Percentiles rank a stretch among this genome's conserved stretches.
These are phyloP conservation scores for Scotopteryx bipunctaria DNA, from an alignment of 2,888 invertebrate species.

Conservation along the genomic window DNA sequence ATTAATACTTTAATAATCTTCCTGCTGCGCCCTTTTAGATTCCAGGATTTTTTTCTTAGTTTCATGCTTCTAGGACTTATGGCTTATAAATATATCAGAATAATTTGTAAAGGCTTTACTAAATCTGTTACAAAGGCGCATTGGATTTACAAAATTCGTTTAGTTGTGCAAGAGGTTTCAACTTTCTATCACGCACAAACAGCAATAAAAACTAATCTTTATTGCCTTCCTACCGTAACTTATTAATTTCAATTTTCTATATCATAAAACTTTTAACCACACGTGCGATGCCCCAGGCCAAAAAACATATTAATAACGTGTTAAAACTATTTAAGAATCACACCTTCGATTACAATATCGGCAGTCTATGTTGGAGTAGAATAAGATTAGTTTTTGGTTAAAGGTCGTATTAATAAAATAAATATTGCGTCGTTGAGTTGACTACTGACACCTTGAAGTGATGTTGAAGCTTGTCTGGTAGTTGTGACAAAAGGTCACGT, in stretches of 20 bases:
- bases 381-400: constrained; percentile 21
- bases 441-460: not conserved
- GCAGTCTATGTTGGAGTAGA: constrained; percentile 9
- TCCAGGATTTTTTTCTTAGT: too few species aligned
- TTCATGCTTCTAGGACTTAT: too few species aligned
- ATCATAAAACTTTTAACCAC: constrained; percentile 37
- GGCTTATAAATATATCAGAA: too few species aligned
- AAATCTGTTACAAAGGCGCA: not conserved
- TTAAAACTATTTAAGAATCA: constrained; percentile 35
- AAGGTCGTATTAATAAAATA: constrained; percentile 26
- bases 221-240: constrained; percentile 38
- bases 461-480: not conserved
- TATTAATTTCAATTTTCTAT: constrained; percentile 40
- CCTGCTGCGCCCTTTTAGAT: too few species aligned
- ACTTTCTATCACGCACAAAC: constrained; percentile 25
- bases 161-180: constrained; percentile 4
- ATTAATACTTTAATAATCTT: too few species aligned
- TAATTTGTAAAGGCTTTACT: too few species aligned
- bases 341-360: constrained; percentile 26
- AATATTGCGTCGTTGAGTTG: constrained; percentile 8
- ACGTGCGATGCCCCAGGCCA: constrained; percentile 36
- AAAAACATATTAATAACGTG: constrained; percentile 35
- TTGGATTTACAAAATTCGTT: not conserved
- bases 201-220: constrained; percentile 39
- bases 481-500: too few species aligned